phyloP scores from a whole-genome alignment of 2,888 invertebrate genomes.

The Cactoblastis cactorum region DNA sequence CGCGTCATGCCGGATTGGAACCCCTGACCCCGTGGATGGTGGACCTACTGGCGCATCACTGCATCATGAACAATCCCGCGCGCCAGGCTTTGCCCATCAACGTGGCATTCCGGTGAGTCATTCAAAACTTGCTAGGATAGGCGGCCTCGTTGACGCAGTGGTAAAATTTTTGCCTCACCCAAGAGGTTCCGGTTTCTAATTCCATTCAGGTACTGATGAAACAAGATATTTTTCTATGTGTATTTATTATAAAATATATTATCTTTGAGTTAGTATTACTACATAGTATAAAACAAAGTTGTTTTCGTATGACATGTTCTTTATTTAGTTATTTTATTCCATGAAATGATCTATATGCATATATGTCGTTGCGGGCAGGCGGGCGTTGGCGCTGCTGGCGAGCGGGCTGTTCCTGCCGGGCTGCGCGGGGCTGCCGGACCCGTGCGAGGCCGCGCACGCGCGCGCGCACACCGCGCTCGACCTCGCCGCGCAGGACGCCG shows the following conservation, averaged over 20 bases:
- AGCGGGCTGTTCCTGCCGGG: conserved; percentile 97
- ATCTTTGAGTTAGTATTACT: too few relatives aligned
- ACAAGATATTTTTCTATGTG: too few relatives aligned
- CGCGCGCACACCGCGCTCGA: conserved; percentile 94
- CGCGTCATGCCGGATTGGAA: conserved; percentile 93
- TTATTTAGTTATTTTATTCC: too few relatives aligned
- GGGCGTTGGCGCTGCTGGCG: conserved; percentile 93
- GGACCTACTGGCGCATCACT: conserved; percentile 96
- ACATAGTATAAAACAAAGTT: too few relatives aligned
- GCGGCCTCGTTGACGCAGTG: not conserved
- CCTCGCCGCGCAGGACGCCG: conserved; percentile 93
- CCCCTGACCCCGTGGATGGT: conserved; percentile 98
- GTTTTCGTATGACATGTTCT: too few relatives aligned
- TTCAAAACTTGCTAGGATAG: not conserved
- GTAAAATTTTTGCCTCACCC: too few relatives aligned
- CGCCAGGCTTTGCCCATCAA: conserved; percentile 95
- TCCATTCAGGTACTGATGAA: too few relatives aligned
- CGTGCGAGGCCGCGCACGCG: conserved; percentile 93
- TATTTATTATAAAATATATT: too few relatives aligned
- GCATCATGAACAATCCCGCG: conserved; percentile 97
- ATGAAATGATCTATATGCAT: too few relatives aligned
- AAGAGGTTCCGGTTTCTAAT: too few relatives aligned
- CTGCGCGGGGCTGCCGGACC: conserved; percentile 94
- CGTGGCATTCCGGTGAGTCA: conserved; percentile 86
- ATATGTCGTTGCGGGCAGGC: conserved; percentile 62